A percentile compares a stretch with the other conserved stretches of the same genome.
These are phyloP conservation scores for Pristionchus arcanus DNA, from an alignment of 2,888 invertebrate genomes.

Conservation along the genomic window DNA sequence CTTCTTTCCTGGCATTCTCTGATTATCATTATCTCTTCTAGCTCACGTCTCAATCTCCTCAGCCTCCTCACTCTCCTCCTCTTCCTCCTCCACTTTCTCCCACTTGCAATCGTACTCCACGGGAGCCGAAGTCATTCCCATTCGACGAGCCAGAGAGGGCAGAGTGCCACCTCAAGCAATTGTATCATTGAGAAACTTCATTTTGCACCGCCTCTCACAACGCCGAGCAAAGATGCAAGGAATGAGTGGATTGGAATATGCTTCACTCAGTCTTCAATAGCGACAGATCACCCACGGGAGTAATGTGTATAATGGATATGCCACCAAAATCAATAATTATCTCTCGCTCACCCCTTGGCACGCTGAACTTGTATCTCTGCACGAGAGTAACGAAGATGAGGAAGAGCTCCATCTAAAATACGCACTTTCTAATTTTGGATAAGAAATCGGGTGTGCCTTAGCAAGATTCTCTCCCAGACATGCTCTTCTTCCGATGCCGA, in stretches of 20 bases:
- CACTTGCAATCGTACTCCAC: conserved; percentile 33
- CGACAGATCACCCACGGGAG: no score
- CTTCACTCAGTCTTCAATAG: no score
- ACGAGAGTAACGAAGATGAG: conserved; percentile 64
- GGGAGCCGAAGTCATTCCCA: conserved; percentile 5
- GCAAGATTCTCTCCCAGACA: conserved; percentile 65
- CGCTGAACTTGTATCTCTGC: conserved; percentile 65
- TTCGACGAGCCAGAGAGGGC: conserved; percentile 1
- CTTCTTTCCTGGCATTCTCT: background rate
- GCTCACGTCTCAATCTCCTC: background rate
- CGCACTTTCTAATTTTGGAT: no score
- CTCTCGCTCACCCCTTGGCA: conserved; percentile 38
- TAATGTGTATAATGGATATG: no score
- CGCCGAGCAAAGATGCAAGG: background rate
- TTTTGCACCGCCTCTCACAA: no score
- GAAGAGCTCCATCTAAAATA: conserved; percentile 64
- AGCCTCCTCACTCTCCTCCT: background rate
- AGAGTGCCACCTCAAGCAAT: background rate
- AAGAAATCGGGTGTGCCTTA: background rate
- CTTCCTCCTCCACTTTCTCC: conserved; percentile 10
- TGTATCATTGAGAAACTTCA: background rate
- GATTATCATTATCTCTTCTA: background rate
- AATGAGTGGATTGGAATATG: no score
- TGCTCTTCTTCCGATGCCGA: conserved; percentile 53
- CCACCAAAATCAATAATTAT: no score